These are phyloP conservation scores for Lineus longissimus DNA, from an alignment of 1,140 invertebrate species.

Conservation along the genomic window DNA sequence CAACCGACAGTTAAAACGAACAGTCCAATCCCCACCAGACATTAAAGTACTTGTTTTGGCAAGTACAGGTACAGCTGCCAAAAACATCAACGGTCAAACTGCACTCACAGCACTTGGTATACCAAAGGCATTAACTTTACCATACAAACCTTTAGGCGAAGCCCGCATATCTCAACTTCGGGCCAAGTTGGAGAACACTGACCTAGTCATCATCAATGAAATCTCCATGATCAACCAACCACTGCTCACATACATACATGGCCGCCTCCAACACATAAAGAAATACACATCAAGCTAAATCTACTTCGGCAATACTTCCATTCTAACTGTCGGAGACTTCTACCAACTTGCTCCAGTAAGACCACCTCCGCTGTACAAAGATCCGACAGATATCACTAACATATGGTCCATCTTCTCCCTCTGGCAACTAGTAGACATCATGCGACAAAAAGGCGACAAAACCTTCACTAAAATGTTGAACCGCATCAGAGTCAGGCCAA, in stretches of 20 bases:
- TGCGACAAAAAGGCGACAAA: conserved; percentile 17
- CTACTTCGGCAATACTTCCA: not conserved
- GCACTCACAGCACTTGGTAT: conserved; percentile 16
- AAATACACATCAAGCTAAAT: not conserved
- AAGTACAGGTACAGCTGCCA: too few species aligned
- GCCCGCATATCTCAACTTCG: conserved; percentile 11
- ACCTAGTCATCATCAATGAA: conserved; percentile 21
- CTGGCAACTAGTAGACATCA: conserved; percentile 10
- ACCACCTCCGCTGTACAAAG: not conserved
- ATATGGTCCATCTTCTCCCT: conserved; percentile 5
- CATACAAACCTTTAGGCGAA: conserved; percentile 11
- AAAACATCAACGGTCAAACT: too few species aligned
- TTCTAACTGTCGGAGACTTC: conserved; percentile 8
- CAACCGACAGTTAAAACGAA: too few species aligned
- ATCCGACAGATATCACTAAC: not conserved
- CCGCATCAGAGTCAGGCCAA: conserved; percentile 6
- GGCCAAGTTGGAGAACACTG: conserved; percentile 8
- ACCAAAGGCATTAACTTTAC: not conserved
- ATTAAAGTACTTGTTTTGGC: too few species aligned
- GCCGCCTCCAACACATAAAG: conserved; percentile 7
- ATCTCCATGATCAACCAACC: conserved; percentile 21
- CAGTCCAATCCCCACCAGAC: too few species aligned
- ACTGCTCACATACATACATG: conserved; percentile 19
- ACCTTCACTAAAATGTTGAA: conserved; percentile 19
- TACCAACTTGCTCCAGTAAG: conserved; percentile 4